Base-by-base conservation (phyloP, 2,113 vertebrate genomes). In the Coturnix japonica region DNA sequence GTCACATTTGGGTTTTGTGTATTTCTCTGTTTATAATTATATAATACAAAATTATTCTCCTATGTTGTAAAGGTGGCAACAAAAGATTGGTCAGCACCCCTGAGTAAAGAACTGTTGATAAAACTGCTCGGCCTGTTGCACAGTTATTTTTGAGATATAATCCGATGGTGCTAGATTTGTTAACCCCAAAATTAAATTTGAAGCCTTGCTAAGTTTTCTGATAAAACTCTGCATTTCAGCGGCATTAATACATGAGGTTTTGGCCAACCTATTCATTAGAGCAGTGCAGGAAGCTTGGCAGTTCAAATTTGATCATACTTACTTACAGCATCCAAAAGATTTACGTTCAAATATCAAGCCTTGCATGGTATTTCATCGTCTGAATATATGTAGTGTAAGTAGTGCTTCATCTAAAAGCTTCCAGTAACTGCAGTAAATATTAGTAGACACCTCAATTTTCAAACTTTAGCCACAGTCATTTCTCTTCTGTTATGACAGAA, bases 1-100 rank as follows among this genome's bases (percentile, higher is more conserved):
- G 65, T 76, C 59, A 46, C 1, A 54, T 30, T 69, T 54, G 63
- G 7, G 21, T 35, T 66, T 22, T 0, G 0, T 2, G 0, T 25
- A 7, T 65, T 6, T 46, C 7, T 16, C 10, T 51, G 26, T 33
- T 51, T 56, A 8, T 49, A 59, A 63, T 46, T 64, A 15, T 10
- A 26, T 51, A 22, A n/a, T 20, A 13, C 66, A 61, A 59, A 82
- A 80, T 82, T 79, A 35, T 64, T 60, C 43, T 43, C 4, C 1
- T 39, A 0, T 31, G 17, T 51, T 49, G 67, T 60, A 30, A 77
- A 73, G 87, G 21, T 21, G 7, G 16, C 21, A 72, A 20, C 2
- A 8, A 59, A 72, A 28, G 11, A 43, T 65, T 78, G 43, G 5
- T 57, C 44, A 44, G 33, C 67, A 14, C 25, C 33, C 31, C 25